Evolutionary conservation across 2,888 invertebrate genomes (phyloP), one percentile per base, ranked within the genome.

Genomic region (Autographa pulchrina): DNA sequence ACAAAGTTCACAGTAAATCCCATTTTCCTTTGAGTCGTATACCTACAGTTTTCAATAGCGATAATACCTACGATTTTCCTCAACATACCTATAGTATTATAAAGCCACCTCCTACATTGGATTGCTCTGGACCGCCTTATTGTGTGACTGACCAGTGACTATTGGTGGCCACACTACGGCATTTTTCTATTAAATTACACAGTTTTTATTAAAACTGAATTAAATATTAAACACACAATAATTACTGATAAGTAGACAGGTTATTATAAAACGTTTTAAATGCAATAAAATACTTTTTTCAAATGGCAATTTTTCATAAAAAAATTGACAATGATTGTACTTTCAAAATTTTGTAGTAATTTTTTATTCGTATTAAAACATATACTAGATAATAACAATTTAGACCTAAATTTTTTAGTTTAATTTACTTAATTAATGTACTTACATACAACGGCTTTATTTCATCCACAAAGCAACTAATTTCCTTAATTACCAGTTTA

Each of bases 61-160:
- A 60, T 8, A 4, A 75, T 70, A 79, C 80, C 65, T 70, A 75
- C 9, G 38, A 38, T 66, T 80, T 71, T 71, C 80, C 32, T 9
- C 31, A 13, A 62, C 16, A 68, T 76, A 77, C 77, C 72, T 72
- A 65, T 77, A 59, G 35, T 14, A 7, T n/a, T 7, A n/a, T n/a
- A 6, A 41, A 11, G 65, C 35, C 20, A 68, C 62, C 80, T 72
- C 77, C 77, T 72, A 80, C 81, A 9, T 25, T 48, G n/a, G 32
- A 14, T 31, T 48, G 32, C 58, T 16, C 52, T 25, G 52, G 72
- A 31, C 63, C 77, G 72, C 68, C 77, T 72, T 16, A 9, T 7
- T 16, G 7, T 66, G 7, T 64, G 58, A 59, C 72, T 64, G 58
- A 59, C 72, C 68, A 76, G 62, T 72, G 81, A 81, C 59, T 77